Conservation (phyloP, 2,797 vertebrate genomes). For the Eremophila alpestris region DNA sequence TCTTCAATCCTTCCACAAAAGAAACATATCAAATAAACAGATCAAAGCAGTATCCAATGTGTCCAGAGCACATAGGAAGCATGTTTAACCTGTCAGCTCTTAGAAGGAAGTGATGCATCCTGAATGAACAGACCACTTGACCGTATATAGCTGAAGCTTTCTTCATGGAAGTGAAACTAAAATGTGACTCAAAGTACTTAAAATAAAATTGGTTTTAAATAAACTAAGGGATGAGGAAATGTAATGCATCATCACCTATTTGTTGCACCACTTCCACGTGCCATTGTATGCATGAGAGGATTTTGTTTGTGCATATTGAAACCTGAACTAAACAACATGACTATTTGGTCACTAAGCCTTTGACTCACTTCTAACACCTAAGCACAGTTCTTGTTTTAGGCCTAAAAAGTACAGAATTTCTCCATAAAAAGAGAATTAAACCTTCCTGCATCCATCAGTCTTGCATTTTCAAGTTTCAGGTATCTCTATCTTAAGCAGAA, state of each 20-base stretch:
- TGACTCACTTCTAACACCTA: not conserved
- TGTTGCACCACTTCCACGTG: not conserved
- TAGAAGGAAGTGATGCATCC: slow-evolving; percentile 32
- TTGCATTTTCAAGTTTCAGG: not conserved
- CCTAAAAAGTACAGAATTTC: not conserved
- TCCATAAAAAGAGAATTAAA: not conserved
- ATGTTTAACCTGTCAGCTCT: not conserved
- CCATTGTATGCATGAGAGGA: not conserved
- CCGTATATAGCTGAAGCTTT: slow-evolving; percentile 41
- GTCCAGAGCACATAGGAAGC: not conserved
- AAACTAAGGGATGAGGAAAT: not conserved
- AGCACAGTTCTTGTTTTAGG: not conserved
- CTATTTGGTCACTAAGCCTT: not conserved
- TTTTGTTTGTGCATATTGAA: not conserved
- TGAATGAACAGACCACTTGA: not conserved
- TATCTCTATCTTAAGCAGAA: not conserved
- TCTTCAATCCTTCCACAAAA: not conserved
- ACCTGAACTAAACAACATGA: not conserved
- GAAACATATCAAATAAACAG: not conserved
- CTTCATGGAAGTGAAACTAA: slow-evolving; percentile 8
- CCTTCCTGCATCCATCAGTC: not conserved
- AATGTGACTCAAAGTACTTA: slow-evolving; percentile 21
- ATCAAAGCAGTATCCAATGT: not conserved
- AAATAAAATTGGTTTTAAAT: not conserved
- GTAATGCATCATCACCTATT: not conserved